Evolutionary conservation across 2,888 invertebrate genomes (phyloP).

Genomic region (Tetranychus truncatus): DNA sequence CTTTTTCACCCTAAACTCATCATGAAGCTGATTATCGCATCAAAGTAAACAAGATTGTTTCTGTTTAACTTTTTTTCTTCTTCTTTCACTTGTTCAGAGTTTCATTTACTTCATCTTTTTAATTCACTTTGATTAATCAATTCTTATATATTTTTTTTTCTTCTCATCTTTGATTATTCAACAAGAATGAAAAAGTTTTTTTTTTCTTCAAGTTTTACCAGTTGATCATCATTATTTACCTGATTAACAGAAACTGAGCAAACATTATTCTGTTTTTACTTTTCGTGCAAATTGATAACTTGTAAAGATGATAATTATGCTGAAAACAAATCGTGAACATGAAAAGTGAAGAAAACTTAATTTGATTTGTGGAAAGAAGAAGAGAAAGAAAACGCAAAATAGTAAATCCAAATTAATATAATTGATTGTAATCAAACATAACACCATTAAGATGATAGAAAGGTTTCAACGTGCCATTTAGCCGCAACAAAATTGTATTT

Average conservation of each 20-base stretch:
- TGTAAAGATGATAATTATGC: too few relatives aligned
- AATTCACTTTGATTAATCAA: not conserved
- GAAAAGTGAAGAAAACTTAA: not conserved
- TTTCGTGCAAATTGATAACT: too few relatives aligned
- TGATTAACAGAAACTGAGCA: not conserved
- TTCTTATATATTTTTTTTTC: too few relatives aligned
- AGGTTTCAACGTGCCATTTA: too few relatives aligned
- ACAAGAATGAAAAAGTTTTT: not conserved
- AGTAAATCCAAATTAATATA: not conserved
- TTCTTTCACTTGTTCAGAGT: not conserved
- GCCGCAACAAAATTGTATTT: too few relatives aligned
- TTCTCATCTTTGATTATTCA: not conserved
- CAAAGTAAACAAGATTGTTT: not conserved
- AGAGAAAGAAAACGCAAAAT: not conserved
- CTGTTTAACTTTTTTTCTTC: not conserved
- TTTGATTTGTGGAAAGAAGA: not conserved
- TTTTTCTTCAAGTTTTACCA: not conserved
- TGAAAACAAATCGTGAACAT: too few relatives aligned
- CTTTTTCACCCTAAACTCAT: not conserved
- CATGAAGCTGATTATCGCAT: not conserved
- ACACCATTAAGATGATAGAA: too few relatives aligned
- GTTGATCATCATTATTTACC: not conserved
- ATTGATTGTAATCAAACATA: not conserved
- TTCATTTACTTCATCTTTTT: not conserved
- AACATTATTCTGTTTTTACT: not conserved